A percentile compares a stretch with the other conserved stretches of the same genome.
Evolutionary conservation across 2,888 invertebrate species (phyloP).

Genomic region (Mesopsocus fuscifrons): DNA sequence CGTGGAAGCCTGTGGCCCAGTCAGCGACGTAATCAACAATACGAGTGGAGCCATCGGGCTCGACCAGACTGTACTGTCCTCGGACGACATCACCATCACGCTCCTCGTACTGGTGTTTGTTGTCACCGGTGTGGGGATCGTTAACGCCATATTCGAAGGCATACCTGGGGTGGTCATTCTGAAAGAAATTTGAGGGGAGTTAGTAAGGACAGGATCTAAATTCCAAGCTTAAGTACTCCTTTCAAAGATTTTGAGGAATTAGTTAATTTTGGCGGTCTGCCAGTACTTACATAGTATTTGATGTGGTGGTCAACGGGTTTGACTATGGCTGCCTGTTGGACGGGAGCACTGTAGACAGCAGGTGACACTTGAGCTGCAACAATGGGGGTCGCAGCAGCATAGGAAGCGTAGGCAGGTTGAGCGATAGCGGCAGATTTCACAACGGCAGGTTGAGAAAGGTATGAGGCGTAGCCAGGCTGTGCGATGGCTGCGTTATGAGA

Average conservation of each 20-base stretch:
- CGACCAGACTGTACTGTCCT: constrained; percentile 33
- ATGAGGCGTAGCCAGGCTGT: not conserved
- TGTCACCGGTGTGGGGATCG: constrained; percentile 53
- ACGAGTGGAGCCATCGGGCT: constrained; percentile 54
- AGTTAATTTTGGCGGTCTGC: too few relatives aligned
- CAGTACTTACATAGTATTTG: constrained; percentile 8
- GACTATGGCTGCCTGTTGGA: constrained; percentile 4
- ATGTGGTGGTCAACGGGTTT: constrained; percentile 9
- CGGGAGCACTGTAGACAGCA: not conserved
- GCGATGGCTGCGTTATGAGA: not conserved
- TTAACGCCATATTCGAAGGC: constrained; percentile 54
- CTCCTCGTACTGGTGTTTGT: constrained; percentile 52
- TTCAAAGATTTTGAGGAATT: too few relatives aligned
- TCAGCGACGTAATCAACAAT: constrained; percentile 58
- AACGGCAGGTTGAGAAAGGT: not conserved
- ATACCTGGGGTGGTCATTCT: constrained; percentile 28
- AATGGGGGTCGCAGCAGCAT: constrained; percentile 5
- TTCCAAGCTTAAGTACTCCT: not conserved
- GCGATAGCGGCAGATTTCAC: not conserved
- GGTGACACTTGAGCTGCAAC: not conserved
- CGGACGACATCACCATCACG: constrained; percentile 52
- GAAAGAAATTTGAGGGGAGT: not conserved
- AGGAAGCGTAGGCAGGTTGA: not conserved
- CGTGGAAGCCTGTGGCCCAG: constrained; percentile 62
- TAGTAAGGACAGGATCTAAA: not conserved